Base-by-base conservation (phyloP, 2,113 vertebrate genomes). In the Tursiops truncatus region DNA sequence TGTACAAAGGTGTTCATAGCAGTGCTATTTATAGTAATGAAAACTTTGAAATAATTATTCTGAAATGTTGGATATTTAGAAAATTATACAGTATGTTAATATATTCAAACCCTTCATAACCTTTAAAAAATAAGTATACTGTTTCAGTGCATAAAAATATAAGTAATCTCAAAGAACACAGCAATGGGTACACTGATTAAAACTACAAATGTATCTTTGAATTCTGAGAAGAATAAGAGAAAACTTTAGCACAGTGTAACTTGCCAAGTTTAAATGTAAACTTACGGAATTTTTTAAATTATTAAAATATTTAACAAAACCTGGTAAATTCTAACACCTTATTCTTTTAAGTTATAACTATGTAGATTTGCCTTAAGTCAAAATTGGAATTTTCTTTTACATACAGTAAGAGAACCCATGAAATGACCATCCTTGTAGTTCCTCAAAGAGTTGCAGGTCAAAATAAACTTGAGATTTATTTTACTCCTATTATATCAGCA, bases 321-420 rank as follows among this genome's bases (percentile, higher is more conserved):
- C 20, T 53, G 17, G 76, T 91, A 63, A 89, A 50, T 73, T 84
- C 44, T 89, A 89, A 94, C 56, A 23, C 20, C 13, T 65, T 95
- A 28, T n/a, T 86, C 56, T 90, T 82, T 83, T 58, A 83, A 67
- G 11, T 95, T 90, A 80, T n/a, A 67, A 73, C 38, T 76, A 62
- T 60, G 0, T n/a, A 89, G 14, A 87, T 8, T 97, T 81, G 18
- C 14, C 20, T 91, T 91, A 86, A 82, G 41, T 25, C 5, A 33
- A 58, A 81, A 25, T 67, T 97, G 41, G 83, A 53, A 87, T 79
- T 81, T 83, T 65, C 56, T 93, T 80, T 91, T 91, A 93, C 2
- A 79, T 60, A 62, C 50, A 91, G 7, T 79, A 67, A 91, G 26
- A 96, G 31, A 71, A 93, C 20, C 41, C 50, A 80, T 71, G 74